These are phyloP conservation scores for Luidia sarsii DNA, from an alignment of 53 echinoderm and acorn worm species.

Conservation along the genomic window DNA sequence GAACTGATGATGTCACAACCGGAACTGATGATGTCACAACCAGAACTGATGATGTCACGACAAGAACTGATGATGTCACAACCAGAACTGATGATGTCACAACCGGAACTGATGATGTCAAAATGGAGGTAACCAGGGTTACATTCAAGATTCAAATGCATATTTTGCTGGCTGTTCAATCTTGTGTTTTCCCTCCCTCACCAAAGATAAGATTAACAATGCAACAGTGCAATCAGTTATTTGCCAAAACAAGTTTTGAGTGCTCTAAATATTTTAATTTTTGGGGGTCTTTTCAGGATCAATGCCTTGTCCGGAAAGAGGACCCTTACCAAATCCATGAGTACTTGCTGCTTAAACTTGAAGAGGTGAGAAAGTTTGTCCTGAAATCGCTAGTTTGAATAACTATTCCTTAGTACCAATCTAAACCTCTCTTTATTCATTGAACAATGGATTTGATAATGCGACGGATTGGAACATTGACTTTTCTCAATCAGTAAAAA, in stretches of 20 bases:
- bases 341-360: slow-evolving; percentile 85
- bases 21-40: not conserved
- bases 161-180: not conserved
- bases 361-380: slow-evolving; percentile 72
- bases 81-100: slow-evolving; percentile 12
- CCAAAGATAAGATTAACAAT: no score
- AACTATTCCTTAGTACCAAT: not conserved
- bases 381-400: not conserved
- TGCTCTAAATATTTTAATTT: no score
- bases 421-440: not conserved
- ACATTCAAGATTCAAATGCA: not conserved
- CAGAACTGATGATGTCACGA: slow-evolving; percentile 18
- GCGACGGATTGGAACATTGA: no score
- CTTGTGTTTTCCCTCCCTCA: not conserved
- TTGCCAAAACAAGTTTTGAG: no score
- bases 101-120: not conserved
- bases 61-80: slow-evolving; percentile 20
- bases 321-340: slow-evolving; percentile 92
- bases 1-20: not conserved
- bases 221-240: no score
- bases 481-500: no score
- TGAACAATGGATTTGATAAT: no score
- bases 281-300: slow-evolving; percentile 30
- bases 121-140: not conserved
- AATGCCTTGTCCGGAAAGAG: slow-evolving; percentile 59